Base-by-base conservation (phyloP, 2,888 invertebrate species). In the Drosophila phalerata region DNA sequence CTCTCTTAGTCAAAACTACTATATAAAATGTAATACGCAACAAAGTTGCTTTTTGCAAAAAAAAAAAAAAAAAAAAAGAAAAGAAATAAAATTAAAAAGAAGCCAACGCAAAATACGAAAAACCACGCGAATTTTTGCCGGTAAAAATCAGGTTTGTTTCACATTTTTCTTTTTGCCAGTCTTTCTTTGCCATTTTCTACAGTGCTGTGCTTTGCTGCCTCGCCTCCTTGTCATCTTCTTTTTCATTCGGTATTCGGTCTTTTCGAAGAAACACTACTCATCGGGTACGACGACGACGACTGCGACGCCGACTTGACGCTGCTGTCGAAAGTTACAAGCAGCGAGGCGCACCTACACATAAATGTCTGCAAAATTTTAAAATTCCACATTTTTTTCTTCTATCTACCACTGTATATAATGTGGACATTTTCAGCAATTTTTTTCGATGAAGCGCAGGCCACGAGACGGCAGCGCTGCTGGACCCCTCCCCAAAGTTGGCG, bases 141-240 rank as follows among this genome's bases (percentile, higher is more conserved):
- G 90, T 85, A 87, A 89, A 88, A 87, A 87, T 82, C 83, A 83
- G 87, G 88, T 89, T 89, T 88, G 85, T 83, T 89, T 89, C 78
- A 85, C 77, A 77, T 85, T 77, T 77, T 88, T 74, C 56, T 63
- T 70, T 68, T 67, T 3, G 3, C 57, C 67, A 67, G 70, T 78
- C 82, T 72, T 76, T 71, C 67, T 82, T 60, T 69, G 68, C 57
- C 63, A 47, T 65, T 73, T 83, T 72, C 75, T 69, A 57, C 52
- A 72, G 49, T 49, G 42, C 57, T 19, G 19, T 19, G 19, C 57
- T 19, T 1, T 19, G 19, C 19, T 61, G 73, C 60, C 76, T 73
- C 73, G 84, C 78, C 73, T 69, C 63, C 73, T 69, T 72, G 61
- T 67, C 80, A 61, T 79, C 80, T 77, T 85, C 65, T 75, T 76